phyloP scores from a whole-genome alignment of 1,140 invertebrate species.

The Dryas iulia region DNA sequence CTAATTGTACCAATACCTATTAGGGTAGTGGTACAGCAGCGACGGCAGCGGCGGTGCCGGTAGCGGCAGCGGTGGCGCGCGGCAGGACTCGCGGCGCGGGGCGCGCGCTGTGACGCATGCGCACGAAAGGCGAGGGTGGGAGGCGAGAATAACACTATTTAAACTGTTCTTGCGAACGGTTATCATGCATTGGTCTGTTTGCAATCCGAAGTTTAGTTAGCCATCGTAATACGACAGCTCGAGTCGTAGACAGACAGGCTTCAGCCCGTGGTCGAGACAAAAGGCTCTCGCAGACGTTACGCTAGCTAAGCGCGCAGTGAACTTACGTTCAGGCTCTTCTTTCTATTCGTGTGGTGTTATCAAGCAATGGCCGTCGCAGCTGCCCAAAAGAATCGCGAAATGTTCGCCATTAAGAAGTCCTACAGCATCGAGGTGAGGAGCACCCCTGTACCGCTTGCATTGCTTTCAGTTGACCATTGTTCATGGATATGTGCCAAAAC shows the following conservation, averaged over 20 bases:
- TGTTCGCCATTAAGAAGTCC: constrained; percentile 97
- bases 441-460: constrained; percentile 23
- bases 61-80: constrained; percentile 9
- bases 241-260: constrained; percentile 79
- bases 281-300: constrained; percentile 75
- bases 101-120: constrained; percentile 66
- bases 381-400: constrained; percentile 94
- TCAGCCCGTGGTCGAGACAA: constrained; percentile 78
- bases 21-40: neutral
- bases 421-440: constrained; percentile 97
- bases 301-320: constrained; percentile 79
- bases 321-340: constrained; percentile 68
- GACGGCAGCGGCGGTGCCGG: constrained; percentile 10
- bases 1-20: too few species aligned
- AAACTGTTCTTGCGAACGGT: constrained; percentile 76
- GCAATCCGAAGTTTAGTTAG: constrained; percentile 79
- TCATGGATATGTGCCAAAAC: constrained; percentile 2
- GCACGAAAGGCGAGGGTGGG: constrained; percentile 67
- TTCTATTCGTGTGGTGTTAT: constrained; percentile 65
- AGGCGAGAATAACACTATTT: constrained; percentile 72
- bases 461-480: constrained; percentile 20
- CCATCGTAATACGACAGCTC: constrained; percentile 76
- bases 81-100: constrained; percentile 41
- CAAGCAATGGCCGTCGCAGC: constrained; percentile 89
- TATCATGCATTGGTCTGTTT: constrained; percentile 81